phyloP scores from a whole-genome alignment of 2,113 vertebrate genomes.

The Brachyistius frenatus region DNA sequence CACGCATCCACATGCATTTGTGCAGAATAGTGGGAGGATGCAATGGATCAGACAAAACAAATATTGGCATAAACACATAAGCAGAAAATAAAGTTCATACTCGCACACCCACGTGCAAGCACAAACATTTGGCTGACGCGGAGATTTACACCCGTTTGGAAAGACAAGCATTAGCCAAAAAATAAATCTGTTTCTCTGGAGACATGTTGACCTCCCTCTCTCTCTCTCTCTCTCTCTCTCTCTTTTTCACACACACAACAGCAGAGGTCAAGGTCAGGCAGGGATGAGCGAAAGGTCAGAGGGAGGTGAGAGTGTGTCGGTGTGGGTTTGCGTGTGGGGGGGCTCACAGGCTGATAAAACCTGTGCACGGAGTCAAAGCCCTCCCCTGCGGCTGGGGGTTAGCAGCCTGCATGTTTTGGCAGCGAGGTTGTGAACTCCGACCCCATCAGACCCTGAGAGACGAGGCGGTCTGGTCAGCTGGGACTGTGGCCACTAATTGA shows the following conservation, averaged over 20 bases:
- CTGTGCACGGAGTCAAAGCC: slow-evolving; percentile 27
- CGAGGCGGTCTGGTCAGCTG: slow-evolving; percentile 53
- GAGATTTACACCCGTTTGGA: slow-evolving; percentile 64
- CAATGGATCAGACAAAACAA: slow-evolving; percentile 48
- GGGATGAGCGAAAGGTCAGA: slow-evolving; percentile 66
- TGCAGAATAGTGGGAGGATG: slow-evolving; percentile 21
- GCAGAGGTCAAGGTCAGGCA: slow-evolving; percentile 74
- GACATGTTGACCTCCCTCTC: slow-evolving; percentile 46
- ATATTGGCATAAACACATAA: slow-evolving; percentile 29
- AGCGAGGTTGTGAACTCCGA: slow-evolving; percentile 69
- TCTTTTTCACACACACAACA: slow-evolving; percentile 40
- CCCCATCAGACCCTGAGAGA: slow-evolving; percentile 55
- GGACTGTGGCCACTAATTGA: slow-evolving; percentile 74
- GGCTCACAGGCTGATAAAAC: slow-evolving; percentile 38
- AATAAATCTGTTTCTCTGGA: slow-evolving; percentile 61
- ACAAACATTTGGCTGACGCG: slow-evolving; percentile 28
- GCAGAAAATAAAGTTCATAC: slow-evolving; percentile 17
- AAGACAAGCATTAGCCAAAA: slow-evolving; percentile 66
- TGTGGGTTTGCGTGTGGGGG: slow-evolving; percentile 22
- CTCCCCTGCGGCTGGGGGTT: slow-evolving; percentile 9
- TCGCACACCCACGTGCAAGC: slow-evolving; percentile 17
- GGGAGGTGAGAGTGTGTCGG: slow-evolving; percentile 42
- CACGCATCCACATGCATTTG: slow-evolving; percentile 22
- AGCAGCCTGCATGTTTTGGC: slow-evolving; percentile 61
- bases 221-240: slow-evolving; percentile 39